phyloP scores from a whole-genome alignment of 2,113 vertebrate species.

The Neomonachus schauinslandi region DNA sequence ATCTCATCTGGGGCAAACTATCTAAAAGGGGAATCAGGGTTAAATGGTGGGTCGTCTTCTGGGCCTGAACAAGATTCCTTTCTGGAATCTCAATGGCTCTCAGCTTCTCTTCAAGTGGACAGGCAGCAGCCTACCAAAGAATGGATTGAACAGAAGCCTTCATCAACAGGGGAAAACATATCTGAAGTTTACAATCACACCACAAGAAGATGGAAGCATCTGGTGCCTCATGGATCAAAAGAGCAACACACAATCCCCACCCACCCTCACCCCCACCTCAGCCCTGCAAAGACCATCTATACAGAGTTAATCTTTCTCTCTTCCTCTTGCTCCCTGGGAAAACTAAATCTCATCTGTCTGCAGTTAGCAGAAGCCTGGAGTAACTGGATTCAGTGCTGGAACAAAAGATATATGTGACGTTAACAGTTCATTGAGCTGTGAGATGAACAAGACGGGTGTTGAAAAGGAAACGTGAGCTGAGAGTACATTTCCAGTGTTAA shows the following conservation, averaged over 20 bases:
- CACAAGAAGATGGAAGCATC: background rate
- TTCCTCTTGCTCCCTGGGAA: slow-evolving; percentile 66
- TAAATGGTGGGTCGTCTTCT: background rate
- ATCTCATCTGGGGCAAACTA: background rate
- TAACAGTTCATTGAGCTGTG: slow-evolving; percentile 90
- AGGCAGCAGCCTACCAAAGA: background rate
- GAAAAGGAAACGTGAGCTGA: slow-evolving; percentile 84
- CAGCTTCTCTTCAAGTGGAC: background rate
- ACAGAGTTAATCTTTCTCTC: background rate
- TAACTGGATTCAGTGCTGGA: slow-evolving; percentile 83
- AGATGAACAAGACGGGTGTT: slow-evolving; percentile 88
- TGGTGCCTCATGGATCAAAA: background rate
- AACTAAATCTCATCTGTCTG: slow-evolving; percentile 82
- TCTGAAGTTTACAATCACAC: background rate
- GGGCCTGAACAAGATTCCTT: background rate
- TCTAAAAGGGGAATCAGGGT: background rate
- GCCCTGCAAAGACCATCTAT: background rate
- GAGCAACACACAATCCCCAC: accelerated
- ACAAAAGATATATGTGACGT: slow-evolving; percentile 88
- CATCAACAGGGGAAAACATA: background rate
- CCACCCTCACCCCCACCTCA: background rate
- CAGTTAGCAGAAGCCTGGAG: slow-evolving; percentile 78
- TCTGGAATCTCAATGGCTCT: background rate
- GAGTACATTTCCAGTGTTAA: slow-evolving; percentile 86
- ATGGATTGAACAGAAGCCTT: background rate